A percentile compares a stretch with the other conserved stretches of the same genome.
Evolutionary conservation across 1,140 invertebrate species (phyloP).

Genomic region (Thrips palmi): DNA sequence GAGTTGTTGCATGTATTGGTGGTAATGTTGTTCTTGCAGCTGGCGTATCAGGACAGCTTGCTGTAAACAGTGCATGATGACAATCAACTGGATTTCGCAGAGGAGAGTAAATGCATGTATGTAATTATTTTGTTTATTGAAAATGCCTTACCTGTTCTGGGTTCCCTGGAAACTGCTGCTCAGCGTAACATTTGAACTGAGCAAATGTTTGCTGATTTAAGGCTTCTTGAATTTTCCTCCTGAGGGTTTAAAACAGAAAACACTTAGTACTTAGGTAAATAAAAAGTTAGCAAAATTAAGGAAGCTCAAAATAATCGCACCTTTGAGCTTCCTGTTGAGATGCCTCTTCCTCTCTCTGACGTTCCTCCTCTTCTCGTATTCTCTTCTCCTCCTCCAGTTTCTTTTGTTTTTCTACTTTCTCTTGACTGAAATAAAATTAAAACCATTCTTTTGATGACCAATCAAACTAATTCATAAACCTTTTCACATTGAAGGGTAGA

Average conservation of each 20-base stretch:
- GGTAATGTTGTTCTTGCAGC: slow-evolving; percentile 93
- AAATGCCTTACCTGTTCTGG: slow-evolving; percentile 45
- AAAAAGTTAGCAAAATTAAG: slow-evolving; percentile 5
- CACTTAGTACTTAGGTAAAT: slow-evolving; percentile 9
- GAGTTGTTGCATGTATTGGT: slow-evolving; percentile 88
- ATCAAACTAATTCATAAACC: slow-evolving; percentile 13
- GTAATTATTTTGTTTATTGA: neutral
- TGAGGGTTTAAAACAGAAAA: slow-evolving; percentile 24
- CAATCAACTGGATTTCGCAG: neutral
- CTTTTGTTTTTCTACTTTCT: slow-evolving; percentile 23
- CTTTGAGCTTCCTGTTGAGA: slow-evolving; percentile 33
- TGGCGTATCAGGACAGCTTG: slow-evolving; percentile 84
- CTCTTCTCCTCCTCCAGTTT: slow-evolving; percentile 27
- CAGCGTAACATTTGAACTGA: slow-evolving; percentile 86
- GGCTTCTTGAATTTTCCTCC: slow-evolving; percentile 80
- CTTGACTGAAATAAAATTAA: slow-evolving; percentile 17
- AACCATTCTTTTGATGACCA: no score
- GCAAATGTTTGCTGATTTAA: slow-evolving; percentile 90
- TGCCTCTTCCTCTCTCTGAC: slow-evolving; percentile 35
- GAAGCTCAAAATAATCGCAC: slow-evolving; percentile 13
- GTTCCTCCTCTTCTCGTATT: slow-evolving; percentile 38
- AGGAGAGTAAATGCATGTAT: slow-evolving; percentile 6
- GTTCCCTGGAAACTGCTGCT: slow-evolving; percentile 88
- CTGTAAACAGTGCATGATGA: slow-evolving; percentile 23
- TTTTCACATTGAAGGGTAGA: slow-evolving; percentile 13